These are phyloP conservation scores for Chalcosyrphus nemorum DNA, from an alignment of 2,888 invertebrate species.

Conservation along the genomic window DNA sequence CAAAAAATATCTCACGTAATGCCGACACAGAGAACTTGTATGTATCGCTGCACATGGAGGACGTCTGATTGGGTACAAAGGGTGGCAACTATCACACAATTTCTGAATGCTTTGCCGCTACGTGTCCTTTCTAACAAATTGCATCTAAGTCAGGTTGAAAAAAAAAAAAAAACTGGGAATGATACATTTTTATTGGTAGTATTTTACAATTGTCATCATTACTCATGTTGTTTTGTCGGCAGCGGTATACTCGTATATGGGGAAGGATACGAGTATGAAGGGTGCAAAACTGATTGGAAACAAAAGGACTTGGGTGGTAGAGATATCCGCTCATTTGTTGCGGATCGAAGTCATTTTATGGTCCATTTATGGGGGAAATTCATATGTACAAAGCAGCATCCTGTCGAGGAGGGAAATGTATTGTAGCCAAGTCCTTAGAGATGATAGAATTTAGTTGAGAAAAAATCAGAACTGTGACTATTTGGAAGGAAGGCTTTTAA, in stretches of 20 bases:
- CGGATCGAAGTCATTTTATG: too few relatives aligned
- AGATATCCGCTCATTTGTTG: too few relatives aligned
- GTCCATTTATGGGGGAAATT: too few relatives aligned
- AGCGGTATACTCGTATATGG: too few relatives aligned
- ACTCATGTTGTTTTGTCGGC: background rate
- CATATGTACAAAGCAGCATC: too few relatives aligned
- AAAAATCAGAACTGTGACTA: too few relatives aligned
- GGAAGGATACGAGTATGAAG: background rate
- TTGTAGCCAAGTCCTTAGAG: too few relatives aligned
- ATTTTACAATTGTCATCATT: conserved; percentile 12
- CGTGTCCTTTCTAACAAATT: conserved; percentile 57
- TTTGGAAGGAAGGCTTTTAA: too few relatives aligned
- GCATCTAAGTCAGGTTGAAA: conserved; percentile 18
- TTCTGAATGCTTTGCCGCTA: conserved; percentile 31
- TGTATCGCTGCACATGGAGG: conserved; percentile 31
- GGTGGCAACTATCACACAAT: conserved; percentile 55
- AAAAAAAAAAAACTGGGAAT: background rate
- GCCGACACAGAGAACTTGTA: conserved; percentile 45
- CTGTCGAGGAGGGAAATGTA: too few relatives aligned
- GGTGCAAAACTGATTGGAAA: background rate
- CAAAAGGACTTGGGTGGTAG: too few relatives aligned
- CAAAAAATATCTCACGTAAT: conserved; percentile 67
- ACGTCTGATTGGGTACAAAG: conserved; percentile 58
- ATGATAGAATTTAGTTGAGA: too few relatives aligned
- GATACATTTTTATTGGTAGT: background rate